Base-by-base conservation (phyloP, 1,140 invertebrate species). In the Drosophila mojavensis region DNA sequence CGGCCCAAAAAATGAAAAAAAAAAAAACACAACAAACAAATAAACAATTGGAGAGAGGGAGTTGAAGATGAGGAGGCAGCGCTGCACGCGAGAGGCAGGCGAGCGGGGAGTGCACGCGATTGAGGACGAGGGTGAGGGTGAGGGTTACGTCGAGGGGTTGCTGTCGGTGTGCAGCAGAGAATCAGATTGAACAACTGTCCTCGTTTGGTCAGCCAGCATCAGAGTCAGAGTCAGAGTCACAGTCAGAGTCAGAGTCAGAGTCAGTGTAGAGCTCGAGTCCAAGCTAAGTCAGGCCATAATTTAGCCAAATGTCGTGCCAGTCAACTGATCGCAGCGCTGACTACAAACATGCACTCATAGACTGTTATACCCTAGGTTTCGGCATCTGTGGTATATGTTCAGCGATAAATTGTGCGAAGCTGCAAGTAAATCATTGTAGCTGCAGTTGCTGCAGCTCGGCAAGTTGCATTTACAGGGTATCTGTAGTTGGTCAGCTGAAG, bases 231-330 rank as follows among this genome's bases (percentile, higher is more conserved):
- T 17, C 17, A 17, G 17, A 17, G 28, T 30, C 28, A 30, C 2
- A 2, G 28, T 30, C 28, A 30, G 28, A n/a, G n/a, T 17, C 17
- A 17, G 17, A 17, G 28, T 30, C 28, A 30, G 28, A 2, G 28
- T 30, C 28, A 30, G 28, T 4, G 28, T 30, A 26, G 26, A 36
- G 53, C 26, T n/a, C 24, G 6, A 15, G 24, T 11, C 24, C 51
- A 15, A 45, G 24, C 39, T 26, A 10, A 20, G 60, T 48, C 78
- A 65, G 70, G 64, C 82, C 81, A 85, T 85, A 85, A 85, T 67
- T 86, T 85, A 86, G 69, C 47, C 71, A 86, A 85, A 85, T 85
- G 82, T 85, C 81, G 81, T 85, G 81, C 69, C 69, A 81, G 67
- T 73, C 64, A 66, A 78, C 47, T 45, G 60, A 78, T 74, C 75